A percentile compares a stretch with the other conserved stretches of the same genome.
These are phyloP conservation scores for Pachyrhynchus sulphureomaculatus DNA, from an alignment of 1,140 invertebrate genomes.

Conservation along the genomic window DNA sequence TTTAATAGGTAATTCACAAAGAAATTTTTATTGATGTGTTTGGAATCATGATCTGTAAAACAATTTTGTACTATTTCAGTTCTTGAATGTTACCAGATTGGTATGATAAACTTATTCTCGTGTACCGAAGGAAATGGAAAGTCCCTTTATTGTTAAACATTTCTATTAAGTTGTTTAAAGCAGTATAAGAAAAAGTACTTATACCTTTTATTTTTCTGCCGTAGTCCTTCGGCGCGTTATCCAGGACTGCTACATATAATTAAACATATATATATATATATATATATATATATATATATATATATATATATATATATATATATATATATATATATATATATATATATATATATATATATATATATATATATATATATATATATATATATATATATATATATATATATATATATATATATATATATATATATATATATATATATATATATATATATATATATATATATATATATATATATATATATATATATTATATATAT, in stretches of 20 bases:
- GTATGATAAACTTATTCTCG: too few species aligned
- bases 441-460: conserved; percentile 7
- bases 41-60: too few species aligned
- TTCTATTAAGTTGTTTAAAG: too few species aligned
- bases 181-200: too few species aligned
- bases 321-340: background rate
- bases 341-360: conserved; percentile 7
- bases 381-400: conserved; percentile 5
- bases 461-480: conserved; percentile 36
- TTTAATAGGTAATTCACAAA: too few species aligned
- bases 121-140: too few species aligned
- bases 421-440: conserved; percentile 7
- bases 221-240: too few species aligned
- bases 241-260: background rate
- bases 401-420: conserved; percentile 4
- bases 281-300: conserved; percentile 7
- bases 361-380: conserved; percentile 6
- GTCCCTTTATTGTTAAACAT: too few species aligned
- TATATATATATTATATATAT: conserved; percentile 1
- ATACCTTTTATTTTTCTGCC: too few species aligned
- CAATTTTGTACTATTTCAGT: too few species aligned
- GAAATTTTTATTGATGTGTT: too few species aligned
- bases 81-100: too few species aligned
- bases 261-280: background rate
- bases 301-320: conserved; percentile 7